These are phyloP conservation scores for Nothocercus julius DNA, from an alignment of 2,113 vertebrate genomes.

Conservation along the genomic window DNA sequence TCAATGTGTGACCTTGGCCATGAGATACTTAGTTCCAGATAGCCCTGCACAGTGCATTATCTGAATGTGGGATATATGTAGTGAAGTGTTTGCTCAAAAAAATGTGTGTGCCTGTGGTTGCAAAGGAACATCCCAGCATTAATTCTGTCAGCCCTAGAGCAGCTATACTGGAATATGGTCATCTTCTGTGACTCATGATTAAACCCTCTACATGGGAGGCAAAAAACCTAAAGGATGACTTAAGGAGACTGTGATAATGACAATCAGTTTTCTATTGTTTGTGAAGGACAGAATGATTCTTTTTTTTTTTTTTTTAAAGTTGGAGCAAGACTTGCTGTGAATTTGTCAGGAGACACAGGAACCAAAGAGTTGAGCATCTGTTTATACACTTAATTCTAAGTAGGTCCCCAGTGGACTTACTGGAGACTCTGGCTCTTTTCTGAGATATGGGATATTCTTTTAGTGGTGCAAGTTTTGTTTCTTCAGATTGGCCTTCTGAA, in stretches of 20 bases:
- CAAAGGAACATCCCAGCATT: neutral
- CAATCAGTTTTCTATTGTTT: neutral
- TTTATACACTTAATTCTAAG: neutral
- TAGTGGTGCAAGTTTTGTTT: neutral
- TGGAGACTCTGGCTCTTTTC: neutral
- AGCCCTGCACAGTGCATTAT: fast-evolving
- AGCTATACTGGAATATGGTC: neutral
- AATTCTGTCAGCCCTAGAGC: neutral
- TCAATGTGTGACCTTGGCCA: neutral
- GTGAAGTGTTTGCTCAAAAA: neutral
- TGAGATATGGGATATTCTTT: fast-evolving
- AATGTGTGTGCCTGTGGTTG: neutral
- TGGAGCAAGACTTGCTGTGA: neutral
- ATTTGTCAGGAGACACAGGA: neutral
- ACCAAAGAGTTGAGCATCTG: neutral
- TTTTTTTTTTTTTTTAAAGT: no score
- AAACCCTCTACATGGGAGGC: neutral
- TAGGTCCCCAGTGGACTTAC: no score
- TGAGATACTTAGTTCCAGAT: neutral
- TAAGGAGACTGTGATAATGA: neutral
- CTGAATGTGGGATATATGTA: neutral
- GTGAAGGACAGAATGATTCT: neutral
- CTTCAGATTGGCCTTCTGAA: neutral
- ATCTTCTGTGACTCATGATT: neutral
- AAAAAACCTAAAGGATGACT: neutral